Conservation (phyloP, 2,888 invertebrate genomes). For the Volucella bombylans region DNA sequence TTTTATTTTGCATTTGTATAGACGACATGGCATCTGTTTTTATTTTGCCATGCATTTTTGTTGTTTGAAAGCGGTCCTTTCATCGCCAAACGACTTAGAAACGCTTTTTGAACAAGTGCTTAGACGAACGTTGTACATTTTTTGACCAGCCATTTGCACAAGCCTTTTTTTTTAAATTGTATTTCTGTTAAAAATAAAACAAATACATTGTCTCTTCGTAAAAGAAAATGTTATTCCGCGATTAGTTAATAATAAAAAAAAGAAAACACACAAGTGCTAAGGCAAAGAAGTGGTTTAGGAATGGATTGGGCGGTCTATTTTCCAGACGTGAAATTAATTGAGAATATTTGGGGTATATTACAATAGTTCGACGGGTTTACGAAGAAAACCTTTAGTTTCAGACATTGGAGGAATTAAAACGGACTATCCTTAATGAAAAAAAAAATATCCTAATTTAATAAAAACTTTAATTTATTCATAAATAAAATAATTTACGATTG, state of each 20-base stretch:
- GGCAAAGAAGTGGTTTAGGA: too few species aligned
- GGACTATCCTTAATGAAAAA: too few species aligned
- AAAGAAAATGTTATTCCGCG: slow-evolving; percentile 25
- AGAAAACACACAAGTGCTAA: too few species aligned
- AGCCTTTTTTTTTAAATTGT: slow-evolving; percentile 24
- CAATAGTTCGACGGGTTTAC: too few species aligned
- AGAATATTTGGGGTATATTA: too few species aligned
- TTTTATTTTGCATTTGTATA: slow-evolving; percentile 67
- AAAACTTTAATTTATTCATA: too few species aligned
- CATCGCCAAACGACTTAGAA: background rate
- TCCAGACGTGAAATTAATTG: too few species aligned
- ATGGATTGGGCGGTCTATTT: too few species aligned
- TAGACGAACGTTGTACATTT: slow-evolving; percentile 5
- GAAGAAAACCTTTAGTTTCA: too few species aligned
- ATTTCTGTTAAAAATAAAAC: background rate
- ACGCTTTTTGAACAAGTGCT: background rate
- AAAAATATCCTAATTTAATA: too few species aligned
- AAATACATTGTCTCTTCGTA: background rate
- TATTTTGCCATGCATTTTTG: slow-evolving; percentile 29
- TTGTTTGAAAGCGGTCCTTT: slow-evolving; percentile 23
- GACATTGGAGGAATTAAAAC: too few species aligned
- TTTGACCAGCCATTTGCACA: slow-evolving; percentile 52
- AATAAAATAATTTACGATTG: too few species aligned
- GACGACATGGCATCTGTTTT: slow-evolving; percentile 28
- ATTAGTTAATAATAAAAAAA: slow-evolving; percentile 28